Percentiles rank a stretch among this genome's conserved stretches.
These are phyloP conservation scores for Chymomyza procnemis DNA, from an alignment of 2,888 invertebrate genomes.

Conservation along the genomic window DNA sequence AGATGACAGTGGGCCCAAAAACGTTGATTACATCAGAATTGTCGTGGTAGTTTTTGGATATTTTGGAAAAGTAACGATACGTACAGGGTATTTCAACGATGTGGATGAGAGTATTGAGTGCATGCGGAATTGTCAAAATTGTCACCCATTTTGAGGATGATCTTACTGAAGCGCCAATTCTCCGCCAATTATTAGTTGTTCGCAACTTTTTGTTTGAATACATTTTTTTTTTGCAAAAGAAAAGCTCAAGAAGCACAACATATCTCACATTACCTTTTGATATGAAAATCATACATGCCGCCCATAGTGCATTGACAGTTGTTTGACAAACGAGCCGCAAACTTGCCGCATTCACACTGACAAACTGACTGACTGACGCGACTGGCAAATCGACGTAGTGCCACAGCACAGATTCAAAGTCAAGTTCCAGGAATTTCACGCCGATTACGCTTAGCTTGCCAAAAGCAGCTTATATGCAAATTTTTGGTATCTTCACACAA, in stretches of 20 bases:
- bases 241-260: too few species aligned
- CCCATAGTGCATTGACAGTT: conserved; percentile 47
- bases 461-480: conserved; percentile 50
- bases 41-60: too few species aligned
- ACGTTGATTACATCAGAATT: background rate
- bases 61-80: background rate
- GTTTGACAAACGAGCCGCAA: conserved; percentile 62
- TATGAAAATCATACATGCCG: background rate
- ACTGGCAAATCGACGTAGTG: background rate
- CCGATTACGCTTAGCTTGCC: conserved; percentile 44
- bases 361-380: conserved; percentile 19
- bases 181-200: too few species aligned
- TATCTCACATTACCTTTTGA: background rate
- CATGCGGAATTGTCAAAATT: too few species aligned
- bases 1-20: conserved; percentile 34
- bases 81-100: too few species aligned
- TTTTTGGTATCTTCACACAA: conserved; percentile 70
- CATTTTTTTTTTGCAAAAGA: background rate
- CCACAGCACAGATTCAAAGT: background rate
- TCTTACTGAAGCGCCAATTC: too few species aligned
- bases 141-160: too few species aligned
- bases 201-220: too few species aligned
- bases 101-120: too few species aligned
- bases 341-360: conserved; percentile 33
- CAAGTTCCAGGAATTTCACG: conserved; percentile 69